phyloP scores from a whole-genome alignment of 2,888 invertebrate genomes.

The Drosophila subsilvestris region DNA sequence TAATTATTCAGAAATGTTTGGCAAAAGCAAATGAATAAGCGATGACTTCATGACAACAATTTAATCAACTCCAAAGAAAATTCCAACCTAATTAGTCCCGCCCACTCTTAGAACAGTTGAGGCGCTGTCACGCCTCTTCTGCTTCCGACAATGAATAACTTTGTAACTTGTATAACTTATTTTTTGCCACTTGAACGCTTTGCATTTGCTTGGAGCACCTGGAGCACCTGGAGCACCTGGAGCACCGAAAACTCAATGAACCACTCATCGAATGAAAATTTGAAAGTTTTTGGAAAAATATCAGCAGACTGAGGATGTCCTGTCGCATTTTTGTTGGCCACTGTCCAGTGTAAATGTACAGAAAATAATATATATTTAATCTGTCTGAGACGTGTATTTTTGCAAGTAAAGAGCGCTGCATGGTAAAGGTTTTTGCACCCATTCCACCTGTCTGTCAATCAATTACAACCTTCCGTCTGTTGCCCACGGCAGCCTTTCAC shows the following conservation, averaged over 20 bases:
- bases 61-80: constrained; percentile 62
- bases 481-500: neutral
- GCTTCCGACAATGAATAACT: constrained; percentile 33
- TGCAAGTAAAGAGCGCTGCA: neutral
- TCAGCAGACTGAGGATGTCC: neutral
- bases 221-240: constrained; percentile 30
- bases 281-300: constrained; percentile 7
- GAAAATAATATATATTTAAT: neutral
- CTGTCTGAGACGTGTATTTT: neutral
- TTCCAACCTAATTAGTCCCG: constrained; percentile 64
- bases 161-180: constrained; percentile 56
- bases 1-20: constrained; percentile 40
- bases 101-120: constrained; percentile 43
- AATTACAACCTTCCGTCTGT: neutral
- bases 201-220: constrained; percentile 24
- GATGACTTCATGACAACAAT: constrained; percentile 37
- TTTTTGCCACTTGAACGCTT: constrained; percentile 58
- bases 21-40: constrained; percentile 35
- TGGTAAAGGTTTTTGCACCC: too few relatives aligned
- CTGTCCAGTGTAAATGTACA: constrained; percentile 1
- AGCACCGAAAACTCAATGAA: neutral
- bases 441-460: constrained; percentile 6
- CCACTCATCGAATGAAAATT: neutral
- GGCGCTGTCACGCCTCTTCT: constrained; percentile 28
- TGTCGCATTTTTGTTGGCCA: neutral